phyloP scores from a whole-genome alignment of 1,140 invertebrate species.

The Camponotus vicinus region DNA sequence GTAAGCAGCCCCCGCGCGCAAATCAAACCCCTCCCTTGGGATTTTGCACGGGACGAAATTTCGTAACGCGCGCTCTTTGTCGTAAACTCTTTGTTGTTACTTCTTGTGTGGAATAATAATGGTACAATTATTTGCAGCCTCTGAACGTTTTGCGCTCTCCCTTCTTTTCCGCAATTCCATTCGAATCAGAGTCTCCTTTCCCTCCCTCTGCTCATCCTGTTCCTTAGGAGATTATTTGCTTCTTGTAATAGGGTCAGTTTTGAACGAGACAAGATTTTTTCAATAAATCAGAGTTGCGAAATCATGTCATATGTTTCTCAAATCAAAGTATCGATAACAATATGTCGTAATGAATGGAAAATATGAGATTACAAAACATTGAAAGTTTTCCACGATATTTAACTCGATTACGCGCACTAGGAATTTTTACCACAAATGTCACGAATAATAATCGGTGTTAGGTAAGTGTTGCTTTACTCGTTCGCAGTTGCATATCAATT shows the following conservation, averaged over 20 bases:
- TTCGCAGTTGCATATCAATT: conserved; percentile 28
- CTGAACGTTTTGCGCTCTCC: conserved; percentile 79
- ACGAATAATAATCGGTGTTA: not conserved
- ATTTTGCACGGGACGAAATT: conserved; percentile 36
- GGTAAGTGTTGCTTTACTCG: conserved; percentile 9
- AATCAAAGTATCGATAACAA: not conserved
- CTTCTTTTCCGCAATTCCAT: conserved; percentile 28
- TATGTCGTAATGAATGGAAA: not conserved
- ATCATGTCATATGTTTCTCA: not conserved
- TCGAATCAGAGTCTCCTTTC: not conserved
- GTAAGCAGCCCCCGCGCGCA: conserved; percentile 4
- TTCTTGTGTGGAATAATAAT: conserved; percentile 80
- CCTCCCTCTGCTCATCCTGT: not conserved
- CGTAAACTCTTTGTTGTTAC: conserved; percentile 44
- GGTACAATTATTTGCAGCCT: conserved; percentile 82
- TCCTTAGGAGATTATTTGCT: not conserved
- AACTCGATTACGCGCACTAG: not conserved
- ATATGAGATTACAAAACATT: not conserved
- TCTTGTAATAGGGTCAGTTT: not conserved
- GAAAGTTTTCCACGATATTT: not conserved
- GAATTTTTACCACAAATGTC: conserved; percentile 3
- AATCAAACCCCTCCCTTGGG: too few relatives aligned
- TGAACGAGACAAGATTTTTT: not conserved
- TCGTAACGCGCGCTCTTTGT: conserved; percentile 24
- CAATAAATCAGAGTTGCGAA: not conserved